Percentiles rank a stretch among this genome's conserved stretches.
Evolutionary conservation across 1,140 invertebrate genomes (phyloP).

Genomic region (Drosophila ogumai): DNA sequence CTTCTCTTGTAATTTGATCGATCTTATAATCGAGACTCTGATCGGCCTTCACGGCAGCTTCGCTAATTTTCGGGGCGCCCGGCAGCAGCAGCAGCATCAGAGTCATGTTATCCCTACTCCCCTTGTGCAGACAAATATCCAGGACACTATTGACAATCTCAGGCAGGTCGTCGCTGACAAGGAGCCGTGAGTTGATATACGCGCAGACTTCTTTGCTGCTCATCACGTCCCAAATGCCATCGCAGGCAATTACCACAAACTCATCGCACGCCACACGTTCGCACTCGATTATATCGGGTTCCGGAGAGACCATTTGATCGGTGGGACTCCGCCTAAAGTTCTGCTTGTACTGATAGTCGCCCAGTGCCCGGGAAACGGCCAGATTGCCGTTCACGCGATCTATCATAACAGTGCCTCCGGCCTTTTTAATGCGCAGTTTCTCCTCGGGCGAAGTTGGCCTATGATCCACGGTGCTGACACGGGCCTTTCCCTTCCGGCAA

Average conservation of each 20-base stretch:
- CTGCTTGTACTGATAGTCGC: conserved; percentile 24
- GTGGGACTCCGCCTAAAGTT: too few relatives aligned
- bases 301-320: conserved; percentile 24
- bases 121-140: conserved; percentile 27
- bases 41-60: conserved; percentile 11
- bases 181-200: conserved; percentile 15
- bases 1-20: conserved; percentile 8
- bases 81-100: conserved; percentile 22
- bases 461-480: conserved; percentile 7
- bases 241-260: conserved; percentile 28
- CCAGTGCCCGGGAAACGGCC: conserved; percentile 29
- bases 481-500: neutral
- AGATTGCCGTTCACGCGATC: conserved; percentile 25
- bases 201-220: conserved; percentile 7
- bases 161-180: conserved; percentile 4
- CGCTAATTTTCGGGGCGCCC: conserved; percentile 3
- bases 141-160: conserved; percentile 27
- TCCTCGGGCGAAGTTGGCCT: conserved; percentile 13
- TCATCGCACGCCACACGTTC: conserved; percentile 9
- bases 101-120: conserved; percentile 37
- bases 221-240: conserved; percentile 43
- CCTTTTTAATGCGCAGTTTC: conserved; percentile 6
- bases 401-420: conserved; percentile 25
- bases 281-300: conserved; percentile 21
- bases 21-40: conserved; percentile 2